Evolutionary conservation across 2,888 invertebrate species (phyloP).

Genomic region (Agrenia bidenticulata): DNA sequence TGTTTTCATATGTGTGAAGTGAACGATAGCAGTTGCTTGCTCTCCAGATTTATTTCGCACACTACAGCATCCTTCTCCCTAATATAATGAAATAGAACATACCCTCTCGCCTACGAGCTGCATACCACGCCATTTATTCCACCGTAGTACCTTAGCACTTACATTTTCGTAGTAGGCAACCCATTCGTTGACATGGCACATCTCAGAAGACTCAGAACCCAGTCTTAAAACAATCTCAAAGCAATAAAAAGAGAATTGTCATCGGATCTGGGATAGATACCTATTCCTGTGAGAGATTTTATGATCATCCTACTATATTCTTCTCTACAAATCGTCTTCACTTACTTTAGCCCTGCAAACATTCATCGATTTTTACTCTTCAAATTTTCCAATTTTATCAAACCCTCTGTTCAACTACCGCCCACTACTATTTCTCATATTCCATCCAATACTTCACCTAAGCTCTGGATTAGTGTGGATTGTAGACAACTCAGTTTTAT

Average conservation of each 20-base stretch:
- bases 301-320: not conserved
- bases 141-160: not conserved
- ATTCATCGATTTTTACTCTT: conserved; percentile 10
- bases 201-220: too few relatives aligned
- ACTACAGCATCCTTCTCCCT: conserved; percentile 2
- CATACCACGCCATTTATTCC: not conserved
- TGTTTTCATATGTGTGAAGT: conserved; percentile 5
- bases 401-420: not conserved
- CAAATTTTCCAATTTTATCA: not conserved
- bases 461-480: too few relatives aligned
- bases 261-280: conserved; percentile 17
- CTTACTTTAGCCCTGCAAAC: not conserved
- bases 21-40: conserved; percentile 5
- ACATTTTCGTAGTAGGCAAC: not conserved
- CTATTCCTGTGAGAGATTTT: conserved; percentile 7
- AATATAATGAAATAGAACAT: not conserved
- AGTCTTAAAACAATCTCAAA: conserved; percentile 36
- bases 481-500: too few relatives aligned
- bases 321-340: conserved; percentile 2
- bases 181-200: conserved; percentile 10
- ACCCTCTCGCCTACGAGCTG: not conserved
- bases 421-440: not conserved
- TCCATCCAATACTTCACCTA: not conserved
- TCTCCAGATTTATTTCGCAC: conserved; percentile 18
- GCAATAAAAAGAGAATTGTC: conserved; percentile 33